Evolutionary conservation across 2,888 invertebrate species (phyloP).

Genomic region (Sussaba pulchella): DNA sequence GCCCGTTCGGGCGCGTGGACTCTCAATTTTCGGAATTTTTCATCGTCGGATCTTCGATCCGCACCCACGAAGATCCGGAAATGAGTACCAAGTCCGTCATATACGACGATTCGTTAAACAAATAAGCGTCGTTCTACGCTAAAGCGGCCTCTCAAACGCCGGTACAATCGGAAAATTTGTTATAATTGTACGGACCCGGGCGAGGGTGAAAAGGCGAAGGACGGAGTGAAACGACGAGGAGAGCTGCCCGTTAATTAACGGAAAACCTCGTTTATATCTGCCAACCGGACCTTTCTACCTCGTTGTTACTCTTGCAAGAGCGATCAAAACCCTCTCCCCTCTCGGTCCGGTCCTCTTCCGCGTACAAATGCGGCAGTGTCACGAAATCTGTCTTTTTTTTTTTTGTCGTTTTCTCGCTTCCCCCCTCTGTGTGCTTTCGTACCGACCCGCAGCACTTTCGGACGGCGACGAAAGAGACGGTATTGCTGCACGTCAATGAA

Average conservation of each 20-base stretch:
- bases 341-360: neutral
- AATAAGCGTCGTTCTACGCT: neutral
- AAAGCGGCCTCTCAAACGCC: slow-evolving; percentile 34
- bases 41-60: too few relatives aligned
- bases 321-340: slow-evolving; percentile 35
- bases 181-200: slow-evolving; percentile 49
- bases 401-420: slow-evolving; percentile 13
- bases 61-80: too few relatives aligned
- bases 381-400: slow-evolving; percentile 14
- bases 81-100: neutral
- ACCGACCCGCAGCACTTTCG: slow-evolving; percentile 62
- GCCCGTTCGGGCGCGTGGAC: too few relatives aligned
- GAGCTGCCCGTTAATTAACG: slow-evolving; percentile 62
- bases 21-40: too few relatives aligned
- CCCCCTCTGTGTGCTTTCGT: slow-evolving; percentile 21
- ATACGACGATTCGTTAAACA: slow-evolving; percentile 20
- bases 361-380: slow-evolving; percentile 37
- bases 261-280: slow-evolving; percentile 59
- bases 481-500: slow-evolving; percentile 32
- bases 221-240: slow-evolving; percentile 54
- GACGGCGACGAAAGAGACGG: slow-evolving; percentile 32
- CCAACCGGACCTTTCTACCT: slow-evolving; percentile 35
- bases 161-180: slow-evolving; percentile 43
- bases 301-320: slow-evolving; percentile 39
- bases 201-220: neutral